Evolutionary conservation across 2,797 vertebrate genomes (phyloP).

Genomic region (Carcharodon carcharias): DNA sequence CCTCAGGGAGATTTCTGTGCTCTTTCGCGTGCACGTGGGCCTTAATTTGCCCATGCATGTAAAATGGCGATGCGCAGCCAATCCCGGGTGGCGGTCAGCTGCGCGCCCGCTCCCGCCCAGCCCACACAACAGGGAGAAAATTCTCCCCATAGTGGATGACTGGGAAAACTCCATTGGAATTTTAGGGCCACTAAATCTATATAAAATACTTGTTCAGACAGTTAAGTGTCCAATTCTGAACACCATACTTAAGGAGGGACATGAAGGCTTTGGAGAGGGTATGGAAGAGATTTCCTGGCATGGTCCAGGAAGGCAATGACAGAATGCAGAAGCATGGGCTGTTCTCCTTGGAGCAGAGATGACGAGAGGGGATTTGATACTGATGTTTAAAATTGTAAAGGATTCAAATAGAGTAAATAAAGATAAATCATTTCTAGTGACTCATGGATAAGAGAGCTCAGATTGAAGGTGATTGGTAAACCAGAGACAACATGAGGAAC

Average conservation of each 20-base stretch:
- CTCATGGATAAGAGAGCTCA: background rate
- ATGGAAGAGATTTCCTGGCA: background rate
- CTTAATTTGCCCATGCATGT: too few relatives aligned
- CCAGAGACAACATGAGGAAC: too few relatives aligned
- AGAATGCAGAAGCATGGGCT: background rate
- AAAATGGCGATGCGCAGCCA: too few relatives aligned
- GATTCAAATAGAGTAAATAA: too few relatives aligned
- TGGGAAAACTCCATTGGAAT: background rate
- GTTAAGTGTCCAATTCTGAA: background rate
- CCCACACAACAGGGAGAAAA: too few relatives aligned
- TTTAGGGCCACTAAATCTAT: background rate
- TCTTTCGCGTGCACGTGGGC: too few relatives aligned
- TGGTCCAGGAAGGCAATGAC: background rate
- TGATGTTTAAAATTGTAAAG: background rate
- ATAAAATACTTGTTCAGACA: background rate
- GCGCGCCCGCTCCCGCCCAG: too few relatives aligned
- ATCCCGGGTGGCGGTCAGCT: too few relatives aligned
- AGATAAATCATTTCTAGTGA: background rate
- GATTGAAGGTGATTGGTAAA: background rate
- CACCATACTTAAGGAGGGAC: background rate
- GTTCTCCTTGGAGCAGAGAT: background rate
- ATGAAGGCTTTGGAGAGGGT: background rate
- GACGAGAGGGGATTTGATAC: background rate
- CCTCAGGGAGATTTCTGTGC: too few relatives aligned
- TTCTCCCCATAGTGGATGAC: background rate